Percentiles rank a stretch among this genome's conserved stretches.
Conservation (phyloP, 2,888 invertebrate species). For the Rhaphigaster nebulosa region DNA sequence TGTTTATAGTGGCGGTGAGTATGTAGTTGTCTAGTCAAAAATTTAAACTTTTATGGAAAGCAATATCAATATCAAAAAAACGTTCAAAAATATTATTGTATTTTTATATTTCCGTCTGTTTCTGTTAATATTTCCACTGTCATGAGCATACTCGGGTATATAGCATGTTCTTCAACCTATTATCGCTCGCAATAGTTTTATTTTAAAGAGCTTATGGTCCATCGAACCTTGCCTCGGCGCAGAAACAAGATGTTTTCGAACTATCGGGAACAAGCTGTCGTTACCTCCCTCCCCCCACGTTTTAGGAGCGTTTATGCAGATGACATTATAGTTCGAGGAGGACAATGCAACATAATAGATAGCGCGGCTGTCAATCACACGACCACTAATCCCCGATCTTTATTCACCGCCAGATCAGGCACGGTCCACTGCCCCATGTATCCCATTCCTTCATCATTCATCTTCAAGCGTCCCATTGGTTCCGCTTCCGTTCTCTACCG, state of each 20-base stretch:
- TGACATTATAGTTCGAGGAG: not conserved
- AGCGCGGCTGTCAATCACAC: not conserved
- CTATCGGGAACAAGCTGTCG: not conserved
- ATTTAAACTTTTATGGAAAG: too few relatives aligned
- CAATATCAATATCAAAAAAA: too few relatives aligned
- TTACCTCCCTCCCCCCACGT: not conserved
- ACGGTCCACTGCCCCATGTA: slow-evolving; percentile 22
- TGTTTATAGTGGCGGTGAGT: too few relatives aligned
- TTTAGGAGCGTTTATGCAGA: slow-evolving; percentile 23
- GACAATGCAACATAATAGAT: not conserved
- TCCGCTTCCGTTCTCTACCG: slow-evolving; percentile 8
- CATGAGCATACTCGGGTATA: too few relatives aligned
- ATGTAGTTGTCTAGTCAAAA: too few relatives aligned
- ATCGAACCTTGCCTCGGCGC: too few relatives aligned
- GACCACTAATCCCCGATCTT: slow-evolving; percentile 24
- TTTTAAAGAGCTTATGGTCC: too few relatives aligned
- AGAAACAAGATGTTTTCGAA: not conserved
- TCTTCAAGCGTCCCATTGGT: not conserved
- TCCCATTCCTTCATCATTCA: slow-evolving; percentile 34
- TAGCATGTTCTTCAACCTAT: too few relatives aligned
- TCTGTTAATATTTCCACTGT: too few relatives aligned
- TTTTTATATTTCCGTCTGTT: too few relatives aligned
- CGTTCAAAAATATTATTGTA: too few relatives aligned
- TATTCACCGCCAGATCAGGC: not conserved
- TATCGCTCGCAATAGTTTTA: too few relatives aligned